A percentile compares a stretch with the other conserved stretches of the same genome.
phyloP scores from a whole-genome alignment of 2,113 vertebrate genomes.

The Mobula birostris region DNA sequence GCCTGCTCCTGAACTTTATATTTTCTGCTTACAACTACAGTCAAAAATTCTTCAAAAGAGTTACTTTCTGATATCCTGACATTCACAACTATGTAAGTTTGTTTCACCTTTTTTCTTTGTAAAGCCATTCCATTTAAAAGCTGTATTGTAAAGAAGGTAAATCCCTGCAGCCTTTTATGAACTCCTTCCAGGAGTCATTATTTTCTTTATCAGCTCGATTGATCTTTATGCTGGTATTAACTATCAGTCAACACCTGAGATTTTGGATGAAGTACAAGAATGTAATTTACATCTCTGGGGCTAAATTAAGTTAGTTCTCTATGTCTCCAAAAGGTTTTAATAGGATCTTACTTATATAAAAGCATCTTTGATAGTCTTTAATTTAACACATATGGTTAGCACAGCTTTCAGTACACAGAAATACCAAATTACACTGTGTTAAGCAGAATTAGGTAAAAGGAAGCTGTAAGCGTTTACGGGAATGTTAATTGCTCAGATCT shows the following conservation, averaged over 20 bases:
- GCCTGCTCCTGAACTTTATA: neutral
- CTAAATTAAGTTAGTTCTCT: neutral
- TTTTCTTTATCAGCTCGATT: neutral
- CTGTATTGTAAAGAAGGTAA: neutral
- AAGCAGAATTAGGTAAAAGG: neutral
- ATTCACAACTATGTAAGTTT: neutral
- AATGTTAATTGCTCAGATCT: neutral
- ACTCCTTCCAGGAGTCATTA: neutral
- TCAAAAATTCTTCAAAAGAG: neutral
- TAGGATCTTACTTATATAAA: neutral
- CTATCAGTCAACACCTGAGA: neutral
- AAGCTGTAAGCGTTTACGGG: neutral
- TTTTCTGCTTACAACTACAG: too few species aligned
- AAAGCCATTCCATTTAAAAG: neutral
- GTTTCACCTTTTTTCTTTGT: neutral
- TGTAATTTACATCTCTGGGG: neutral
- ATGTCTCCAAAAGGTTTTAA: neutral
- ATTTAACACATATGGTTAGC: neutral
- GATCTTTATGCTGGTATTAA: neutral
- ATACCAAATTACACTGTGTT: neutral
- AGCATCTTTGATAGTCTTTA: neutral
- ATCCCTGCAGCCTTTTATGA: too few species aligned
- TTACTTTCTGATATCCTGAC: neutral
- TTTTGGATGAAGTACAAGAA: neutral
- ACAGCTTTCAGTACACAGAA: neutral